These are phyloP conservation scores for Panagrolaimus sp. DNA, from an alignment of 1,140 invertebrate genomes.

Conservation along the genomic window DNA sequence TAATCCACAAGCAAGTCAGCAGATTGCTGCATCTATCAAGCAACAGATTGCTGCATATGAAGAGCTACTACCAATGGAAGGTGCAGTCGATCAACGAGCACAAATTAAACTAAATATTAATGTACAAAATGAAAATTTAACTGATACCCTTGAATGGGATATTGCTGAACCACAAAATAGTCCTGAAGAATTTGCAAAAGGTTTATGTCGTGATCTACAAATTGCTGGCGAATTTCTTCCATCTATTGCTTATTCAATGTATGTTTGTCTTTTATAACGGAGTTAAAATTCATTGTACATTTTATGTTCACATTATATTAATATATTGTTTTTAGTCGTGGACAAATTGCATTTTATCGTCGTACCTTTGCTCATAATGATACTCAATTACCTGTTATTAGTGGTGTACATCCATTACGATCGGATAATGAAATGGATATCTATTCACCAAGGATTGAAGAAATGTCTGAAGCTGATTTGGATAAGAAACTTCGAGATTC, in stretches of 20 bases:
- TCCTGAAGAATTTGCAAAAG: conserved; percentile 93
- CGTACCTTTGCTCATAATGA: conserved; percentile 10
- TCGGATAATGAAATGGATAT: conserved; percentile 88
- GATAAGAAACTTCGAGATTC: conserved; percentile 99
- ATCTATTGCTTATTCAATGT: conserved; percentile 95
- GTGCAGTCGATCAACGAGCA: conserved; percentile 83
- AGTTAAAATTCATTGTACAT: no score
- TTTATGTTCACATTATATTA: no score
- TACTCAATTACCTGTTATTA: not conserved
- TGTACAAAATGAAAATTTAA: conserved; percentile 94
- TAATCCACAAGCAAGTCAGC: conserved; percentile 90
- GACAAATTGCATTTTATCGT: conserved; percentile 57
- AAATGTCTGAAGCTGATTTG: conserved; percentile 97
- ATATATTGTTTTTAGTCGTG: no score
- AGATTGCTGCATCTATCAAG: conserved; percentile 86
- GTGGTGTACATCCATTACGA: conserved; percentile 71
- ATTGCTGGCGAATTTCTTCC: conserved; percentile 98
- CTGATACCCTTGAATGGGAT: conserved; percentile 99
- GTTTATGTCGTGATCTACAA: conserved; percentile 89
- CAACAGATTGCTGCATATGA: conserved; percentile 88
- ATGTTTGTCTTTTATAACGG: no score
- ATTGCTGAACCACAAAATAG: conserved; percentile 96
- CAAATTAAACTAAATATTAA: conserved; percentile 97
- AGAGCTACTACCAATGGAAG: conserved; percentile 58
- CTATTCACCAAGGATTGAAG: conserved; percentile 97